Evolutionary conservation across 2,797 vertebrate species (phyloP).

Genomic region (Pelobates cultripes): DNA sequence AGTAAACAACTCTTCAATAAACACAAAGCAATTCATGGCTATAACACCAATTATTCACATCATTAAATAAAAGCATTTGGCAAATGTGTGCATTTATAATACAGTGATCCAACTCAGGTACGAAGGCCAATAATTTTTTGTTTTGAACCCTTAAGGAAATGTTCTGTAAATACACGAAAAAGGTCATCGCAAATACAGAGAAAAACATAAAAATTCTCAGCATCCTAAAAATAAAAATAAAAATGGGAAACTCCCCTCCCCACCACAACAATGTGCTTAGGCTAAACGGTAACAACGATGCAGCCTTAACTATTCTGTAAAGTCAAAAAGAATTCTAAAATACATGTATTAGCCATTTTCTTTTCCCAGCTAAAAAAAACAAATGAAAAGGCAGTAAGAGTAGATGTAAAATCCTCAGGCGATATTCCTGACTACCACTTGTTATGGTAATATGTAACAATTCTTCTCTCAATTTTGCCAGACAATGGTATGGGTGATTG

Average conservation of each 20-base stretch:
- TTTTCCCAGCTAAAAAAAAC: not conserved
- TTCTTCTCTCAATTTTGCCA: not conserved
- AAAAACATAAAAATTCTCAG: conserved; percentile 1
- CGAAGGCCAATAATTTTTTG: not conserved
- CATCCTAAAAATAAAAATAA: not conserved
- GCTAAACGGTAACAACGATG: not conserved
- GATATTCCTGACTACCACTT: conserved; percentile 4
- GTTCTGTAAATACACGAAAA: not conserved
- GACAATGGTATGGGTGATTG: not conserved
- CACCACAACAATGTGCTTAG: no score
- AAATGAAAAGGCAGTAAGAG: not conserved
- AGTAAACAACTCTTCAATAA: conserved; percentile 5
- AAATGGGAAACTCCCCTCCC: not conserved
- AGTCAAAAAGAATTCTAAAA: not conserved
- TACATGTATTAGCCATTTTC: conserved; percentile 8
- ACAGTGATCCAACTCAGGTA: not conserved
- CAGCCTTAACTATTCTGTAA: not conserved
- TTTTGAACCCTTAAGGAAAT: not conserved
- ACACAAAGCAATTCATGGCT: conserved; percentile 14
- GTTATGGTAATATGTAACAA: conserved; percentile 12
- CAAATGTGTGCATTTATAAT: not conserved
- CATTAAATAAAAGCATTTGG: conserved; percentile 19
- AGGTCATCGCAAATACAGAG: not conserved
- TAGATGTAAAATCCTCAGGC: conserved; percentile 16
- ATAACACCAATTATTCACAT: conserved; percentile 31